Conservation (phyloP, 2,113 vertebrate genomes). For the Symphodus melops region DNA sequence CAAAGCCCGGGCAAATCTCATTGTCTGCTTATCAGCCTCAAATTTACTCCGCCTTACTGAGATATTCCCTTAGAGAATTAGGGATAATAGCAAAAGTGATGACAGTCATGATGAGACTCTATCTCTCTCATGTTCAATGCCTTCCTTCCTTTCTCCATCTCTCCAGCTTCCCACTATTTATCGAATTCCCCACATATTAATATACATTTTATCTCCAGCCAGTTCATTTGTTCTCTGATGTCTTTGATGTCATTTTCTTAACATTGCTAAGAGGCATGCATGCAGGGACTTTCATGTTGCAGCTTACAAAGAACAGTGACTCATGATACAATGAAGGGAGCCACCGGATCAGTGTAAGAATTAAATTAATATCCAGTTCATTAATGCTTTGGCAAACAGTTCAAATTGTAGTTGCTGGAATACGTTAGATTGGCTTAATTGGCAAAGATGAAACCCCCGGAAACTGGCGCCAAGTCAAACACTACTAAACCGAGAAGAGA, state of each 20-base stretch:
- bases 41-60: conserved; percentile 70
- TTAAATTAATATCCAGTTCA: conserved; percentile 54
- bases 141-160: conserved; percentile 17
- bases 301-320: conserved; percentile 42
- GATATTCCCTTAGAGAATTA: conserved; percentile 75
- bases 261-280: conserved; percentile 28
- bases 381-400: conserved; percentile 59
- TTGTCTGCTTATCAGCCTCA: conserved; percentile 71
- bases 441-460: conserved; percentile 55
- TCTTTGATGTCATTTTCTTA: conserved; percentile 51
- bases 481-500: conserved; percentile 55
- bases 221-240: conserved; percentile 54
- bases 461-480: conserved; percentile 67
- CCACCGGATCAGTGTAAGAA: conserved; percentile 27
- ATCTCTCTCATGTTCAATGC: conserved; percentile 57
- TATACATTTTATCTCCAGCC: conserved; percentile 68
- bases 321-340: conserved; percentile 25
- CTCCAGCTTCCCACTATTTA: conserved; percentile 47
- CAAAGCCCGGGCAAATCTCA: conserved; percentile 63
- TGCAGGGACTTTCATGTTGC: conserved; percentile 47
- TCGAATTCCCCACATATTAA: conserved; percentile 61
- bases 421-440: conserved; percentile 63
- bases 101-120: conserved; percentile 73
- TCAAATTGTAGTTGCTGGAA: conserved; percentile 44
- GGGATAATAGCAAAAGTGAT: conserved; percentile 75